phyloP scores from a whole-genome alignment of 1,140 invertebrate species.

The Adelges cooleyi region DNA sequence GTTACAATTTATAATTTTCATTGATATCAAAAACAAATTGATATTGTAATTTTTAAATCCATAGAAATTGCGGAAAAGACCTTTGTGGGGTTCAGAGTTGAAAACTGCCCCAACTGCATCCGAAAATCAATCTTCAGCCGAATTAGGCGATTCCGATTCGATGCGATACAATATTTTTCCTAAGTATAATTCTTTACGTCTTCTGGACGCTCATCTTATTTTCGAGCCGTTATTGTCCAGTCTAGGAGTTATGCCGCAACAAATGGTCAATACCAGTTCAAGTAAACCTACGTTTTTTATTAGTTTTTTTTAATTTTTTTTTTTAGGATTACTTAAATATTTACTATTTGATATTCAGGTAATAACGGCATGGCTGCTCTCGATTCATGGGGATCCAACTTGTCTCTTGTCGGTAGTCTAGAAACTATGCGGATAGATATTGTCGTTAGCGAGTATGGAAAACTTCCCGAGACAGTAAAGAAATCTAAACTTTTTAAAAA shows the following conservation, averaged over 20 bases:
- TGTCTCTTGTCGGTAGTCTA: conserved; percentile 74
- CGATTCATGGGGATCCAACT: conserved; percentile 79
- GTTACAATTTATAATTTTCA: too few species aligned
- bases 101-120: not conserved
- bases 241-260: conserved; percentile 74
- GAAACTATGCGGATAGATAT: conserved; percentile 85
- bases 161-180: conserved; percentile 50
- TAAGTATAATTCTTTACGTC: conserved; percentile 66
- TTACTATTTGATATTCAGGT: not conserved
- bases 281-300: not conserved
- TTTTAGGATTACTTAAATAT: not conserved
- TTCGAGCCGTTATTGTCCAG: conserved; percentile 76
- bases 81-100: conserved; percentile 8
- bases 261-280: conserved; percentile 48
- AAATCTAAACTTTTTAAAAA: conserved; percentile 2
- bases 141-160: conserved; percentile 34
- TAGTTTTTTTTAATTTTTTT: not conserved
- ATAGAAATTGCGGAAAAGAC: conserved; percentile 10
- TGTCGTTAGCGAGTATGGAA: conserved; percentile 72
- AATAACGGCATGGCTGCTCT: conserved; percentile 41
- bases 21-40: too few species aligned
- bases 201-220: conserved; percentile 83
- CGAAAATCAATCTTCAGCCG: conserved; percentile 8
- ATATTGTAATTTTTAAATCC: not conserved
- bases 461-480: conserved; percentile 34